Percentiles rank a stretch among this genome's conserved stretches.
phyloP scores from a whole-genome alignment of 2,113 vertebrate species.

The Pluvianellus socialis region DNA sequence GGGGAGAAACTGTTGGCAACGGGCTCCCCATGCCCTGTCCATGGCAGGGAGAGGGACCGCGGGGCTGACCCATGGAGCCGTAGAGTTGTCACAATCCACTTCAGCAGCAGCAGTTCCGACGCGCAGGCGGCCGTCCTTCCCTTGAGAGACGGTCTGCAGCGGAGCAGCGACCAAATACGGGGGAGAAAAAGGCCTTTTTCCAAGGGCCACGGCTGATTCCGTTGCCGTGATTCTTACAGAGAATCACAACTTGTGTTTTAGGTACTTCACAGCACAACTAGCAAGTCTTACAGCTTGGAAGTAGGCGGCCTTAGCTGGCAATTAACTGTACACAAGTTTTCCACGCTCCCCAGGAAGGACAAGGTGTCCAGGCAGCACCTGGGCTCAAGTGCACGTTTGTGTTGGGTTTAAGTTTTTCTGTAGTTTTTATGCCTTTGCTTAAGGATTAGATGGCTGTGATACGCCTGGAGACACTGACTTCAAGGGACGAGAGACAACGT shows the following conservation, averaged over 20 bases:
- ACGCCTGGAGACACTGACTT: background rate
- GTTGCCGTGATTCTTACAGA: accelerated
- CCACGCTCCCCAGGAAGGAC: accelerated
- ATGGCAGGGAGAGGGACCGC: accelerated
- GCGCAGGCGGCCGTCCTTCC: accelerated
- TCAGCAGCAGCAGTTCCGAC: accelerated
- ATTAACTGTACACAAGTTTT: background rate
- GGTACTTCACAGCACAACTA: background rate
- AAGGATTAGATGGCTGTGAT: background rate
- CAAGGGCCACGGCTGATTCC: accelerated
- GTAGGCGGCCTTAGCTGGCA: accelerated
- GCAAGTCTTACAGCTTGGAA: accelerated
- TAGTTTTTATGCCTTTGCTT: background rate
- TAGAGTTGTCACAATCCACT: accelerated
- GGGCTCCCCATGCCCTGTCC: background rate
- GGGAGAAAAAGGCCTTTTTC: accelerated
- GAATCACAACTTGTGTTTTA: background rate
- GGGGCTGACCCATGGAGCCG: background rate
- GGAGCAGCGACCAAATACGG: accelerated
- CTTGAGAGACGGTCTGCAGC: accelerated
- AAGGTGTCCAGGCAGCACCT: background rate
- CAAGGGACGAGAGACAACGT: background rate
- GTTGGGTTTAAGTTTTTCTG: background rate
- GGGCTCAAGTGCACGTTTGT: background rate
- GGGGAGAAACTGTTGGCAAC: accelerated